Conservation (phyloP, 2,797 vertebrate species). For the Valencia hispanica region DNA sequence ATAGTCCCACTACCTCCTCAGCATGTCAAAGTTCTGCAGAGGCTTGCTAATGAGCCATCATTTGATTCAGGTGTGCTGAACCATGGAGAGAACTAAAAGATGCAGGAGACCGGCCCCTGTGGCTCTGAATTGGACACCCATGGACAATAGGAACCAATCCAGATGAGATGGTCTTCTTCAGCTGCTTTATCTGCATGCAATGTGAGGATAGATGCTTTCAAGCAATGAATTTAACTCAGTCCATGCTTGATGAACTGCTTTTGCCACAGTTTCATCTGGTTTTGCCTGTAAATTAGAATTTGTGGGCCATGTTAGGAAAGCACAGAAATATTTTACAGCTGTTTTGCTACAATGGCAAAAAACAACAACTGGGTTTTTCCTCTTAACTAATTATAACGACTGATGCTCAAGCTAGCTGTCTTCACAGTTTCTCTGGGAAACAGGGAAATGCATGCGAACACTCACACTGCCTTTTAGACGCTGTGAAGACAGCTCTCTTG, state of each 20-base stretch:
- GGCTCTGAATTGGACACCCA: no score
- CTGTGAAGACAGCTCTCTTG: neutral
- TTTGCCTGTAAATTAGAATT: neutral
- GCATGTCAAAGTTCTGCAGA: no score
- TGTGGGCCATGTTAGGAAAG: neutral
- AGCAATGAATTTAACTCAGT: neutral
- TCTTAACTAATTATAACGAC: constrained; percentile 2
- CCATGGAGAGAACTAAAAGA: no score
- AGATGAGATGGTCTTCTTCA: neutral
- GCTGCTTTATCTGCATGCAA: neutral
- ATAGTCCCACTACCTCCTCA: no score
- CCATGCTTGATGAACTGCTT: neutral
- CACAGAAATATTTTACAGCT: neutral
- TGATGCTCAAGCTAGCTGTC: neutral
- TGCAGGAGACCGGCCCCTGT: no score
- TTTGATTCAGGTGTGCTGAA: no score
- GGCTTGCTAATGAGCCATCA: no score
- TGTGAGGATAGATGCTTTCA: neutral
- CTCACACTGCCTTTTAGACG: neutral
- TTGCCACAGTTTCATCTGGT: neutral
- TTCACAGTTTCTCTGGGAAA: neutral
- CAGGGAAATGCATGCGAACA: neutral
- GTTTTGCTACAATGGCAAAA: neutral
- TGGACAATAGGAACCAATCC: neutral
- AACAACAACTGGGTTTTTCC: neutral